These are phyloP conservation scores for Pilophorus perplexus DNA, from an alignment of 2,888 invertebrate species.

Conservation along the genomic window DNA sequence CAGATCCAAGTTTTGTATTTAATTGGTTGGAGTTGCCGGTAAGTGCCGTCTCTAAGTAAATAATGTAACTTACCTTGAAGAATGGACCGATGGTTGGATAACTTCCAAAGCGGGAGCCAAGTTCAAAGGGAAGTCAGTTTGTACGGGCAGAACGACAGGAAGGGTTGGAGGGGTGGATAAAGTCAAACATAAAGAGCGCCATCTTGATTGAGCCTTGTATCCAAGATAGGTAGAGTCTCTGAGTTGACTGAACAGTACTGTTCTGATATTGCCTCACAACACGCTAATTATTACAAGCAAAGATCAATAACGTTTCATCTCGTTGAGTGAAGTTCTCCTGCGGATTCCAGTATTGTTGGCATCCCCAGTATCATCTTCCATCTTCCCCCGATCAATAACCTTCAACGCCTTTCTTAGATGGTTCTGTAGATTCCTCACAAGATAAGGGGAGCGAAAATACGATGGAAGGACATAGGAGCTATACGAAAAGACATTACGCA, in stretches of 20 bases:
- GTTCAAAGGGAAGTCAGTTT: constrained; percentile 35
- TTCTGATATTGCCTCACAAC: constrained; percentile 27
- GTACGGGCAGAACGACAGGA: constrained; percentile 1
- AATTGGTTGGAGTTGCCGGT: constrained; percentile 29
- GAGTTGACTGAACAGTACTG: constrained; percentile 17
- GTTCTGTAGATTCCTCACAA: too few relatives aligned
- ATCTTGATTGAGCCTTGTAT: constrained; percentile 38
- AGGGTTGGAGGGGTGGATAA: constrained; percentile 13
- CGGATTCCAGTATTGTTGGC: constrained; percentile 14
- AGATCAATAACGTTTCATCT: constrained; percentile 27
- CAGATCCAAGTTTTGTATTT: constrained; percentile 29
- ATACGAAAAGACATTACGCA: too few relatives aligned
- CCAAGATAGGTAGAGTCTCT: constrained; percentile 28
- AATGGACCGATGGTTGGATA: constrained; percentile 35
- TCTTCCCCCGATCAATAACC: not conserved
- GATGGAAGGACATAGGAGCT: too few relatives aligned
- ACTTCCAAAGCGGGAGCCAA: constrained; percentile 13
- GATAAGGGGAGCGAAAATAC: too few relatives aligned
- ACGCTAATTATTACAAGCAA: constrained; percentile 28
- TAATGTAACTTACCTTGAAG: constrained; percentile 28
- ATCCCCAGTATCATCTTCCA: not conserved
- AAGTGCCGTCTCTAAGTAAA: constrained; percentile 30
- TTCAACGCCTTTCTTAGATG: too few relatives aligned
- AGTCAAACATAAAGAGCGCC: constrained; percentile 38
- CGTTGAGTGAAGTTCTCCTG: not conserved